A percentile compares a stretch with the other conserved stretches of the same genome.
These are phyloP conservation scores for Cinclus mexicanus DNA, from an alignment of 2,113 vertebrate genomes.

Conservation along the genomic window DNA sequence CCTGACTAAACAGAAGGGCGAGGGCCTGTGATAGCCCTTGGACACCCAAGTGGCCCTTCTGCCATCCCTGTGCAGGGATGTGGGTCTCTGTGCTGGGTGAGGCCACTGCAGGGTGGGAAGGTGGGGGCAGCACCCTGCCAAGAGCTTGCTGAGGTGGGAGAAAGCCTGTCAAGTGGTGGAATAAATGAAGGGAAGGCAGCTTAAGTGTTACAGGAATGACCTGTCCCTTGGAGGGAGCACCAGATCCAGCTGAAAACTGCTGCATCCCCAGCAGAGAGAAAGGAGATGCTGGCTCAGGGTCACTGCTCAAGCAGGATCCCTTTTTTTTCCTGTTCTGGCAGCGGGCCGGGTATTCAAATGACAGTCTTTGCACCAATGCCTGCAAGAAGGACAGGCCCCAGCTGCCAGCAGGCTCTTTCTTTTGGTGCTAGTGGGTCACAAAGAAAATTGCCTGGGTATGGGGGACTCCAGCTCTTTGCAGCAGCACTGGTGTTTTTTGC, in stretches of 20 bases:
- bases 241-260: neutral
- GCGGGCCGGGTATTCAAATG: neutral
- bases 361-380: neutral
- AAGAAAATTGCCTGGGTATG: neutral
- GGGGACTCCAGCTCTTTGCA: neutral
- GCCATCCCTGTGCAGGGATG: neutral
- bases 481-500: slow-evolving; percentile 29
- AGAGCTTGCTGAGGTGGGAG: fast-evolving
- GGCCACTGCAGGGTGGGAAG: fast-evolving
- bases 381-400: neutral
- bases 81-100: fast-evolving
- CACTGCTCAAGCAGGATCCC: neutral
- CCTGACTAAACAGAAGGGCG: neutral
- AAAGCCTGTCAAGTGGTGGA: neutral
- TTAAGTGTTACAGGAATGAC: neutral
- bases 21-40: neutral
- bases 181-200: neutral
- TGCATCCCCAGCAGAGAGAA: neutral
- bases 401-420: neutral
- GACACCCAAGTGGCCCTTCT: neutral
- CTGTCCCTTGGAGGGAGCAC: neutral
- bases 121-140: neutral
- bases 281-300: neutral
- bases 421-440: slow-evolving; percentile 17
- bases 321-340: neutral